Percentiles rank a stretch among this genome's conserved stretches.
Conservation (phyloP, 1,140 invertebrate genomes). For the Plectrocnemia conspersa region DNA sequence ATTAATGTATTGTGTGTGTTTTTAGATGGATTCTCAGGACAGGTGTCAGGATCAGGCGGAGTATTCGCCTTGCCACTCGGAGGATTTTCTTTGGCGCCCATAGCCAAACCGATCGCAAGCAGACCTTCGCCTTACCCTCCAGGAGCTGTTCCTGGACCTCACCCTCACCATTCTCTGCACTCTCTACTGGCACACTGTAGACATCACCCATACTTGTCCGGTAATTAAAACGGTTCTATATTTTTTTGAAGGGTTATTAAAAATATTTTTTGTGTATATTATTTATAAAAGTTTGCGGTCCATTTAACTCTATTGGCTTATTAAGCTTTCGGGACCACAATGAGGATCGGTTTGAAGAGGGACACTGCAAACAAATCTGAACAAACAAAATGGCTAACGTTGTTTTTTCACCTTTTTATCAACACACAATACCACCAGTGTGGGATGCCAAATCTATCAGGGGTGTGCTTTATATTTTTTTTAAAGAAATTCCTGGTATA, state of each 20-base stretch:
- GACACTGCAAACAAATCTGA: constrained; percentile 21
- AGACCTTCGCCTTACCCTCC: constrained; percentile 46
- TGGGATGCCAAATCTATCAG: not conserved
- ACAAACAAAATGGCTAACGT: constrained; percentile 22
- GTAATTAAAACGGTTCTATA: constrained; percentile 24
- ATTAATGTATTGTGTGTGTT: too few relatives aligned
- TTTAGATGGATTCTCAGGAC: constrained; percentile 28
- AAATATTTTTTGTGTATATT: not conserved
- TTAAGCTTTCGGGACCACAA: constrained; percentile 7
- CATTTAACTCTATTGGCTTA: constrained; percentile 20
- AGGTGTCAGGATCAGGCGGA: constrained; percentile 39
- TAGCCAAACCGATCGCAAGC: constrained; percentile 50
- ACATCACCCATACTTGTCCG: constrained; percentile 48
- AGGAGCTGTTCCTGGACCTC: constrained; percentile 22
- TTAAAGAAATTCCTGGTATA: not conserved
- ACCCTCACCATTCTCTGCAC: constrained; percentile 45
- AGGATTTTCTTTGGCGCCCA: constrained; percentile 43
- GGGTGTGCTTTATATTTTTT: too few relatives aligned
- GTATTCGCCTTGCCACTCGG: constrained; percentile 41
- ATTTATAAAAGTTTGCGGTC: constrained; percentile 11
- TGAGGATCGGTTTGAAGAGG: constrained; percentile 23
- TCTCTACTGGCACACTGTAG: constrained; percentile 45
- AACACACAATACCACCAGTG: constrained; percentile 1
- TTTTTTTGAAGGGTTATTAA: not conserved
- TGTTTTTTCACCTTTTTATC: constrained; percentile 29